Conservation (phyloP, 2,888 invertebrate genomes). For the Tryphoninae sp. region DNA sequence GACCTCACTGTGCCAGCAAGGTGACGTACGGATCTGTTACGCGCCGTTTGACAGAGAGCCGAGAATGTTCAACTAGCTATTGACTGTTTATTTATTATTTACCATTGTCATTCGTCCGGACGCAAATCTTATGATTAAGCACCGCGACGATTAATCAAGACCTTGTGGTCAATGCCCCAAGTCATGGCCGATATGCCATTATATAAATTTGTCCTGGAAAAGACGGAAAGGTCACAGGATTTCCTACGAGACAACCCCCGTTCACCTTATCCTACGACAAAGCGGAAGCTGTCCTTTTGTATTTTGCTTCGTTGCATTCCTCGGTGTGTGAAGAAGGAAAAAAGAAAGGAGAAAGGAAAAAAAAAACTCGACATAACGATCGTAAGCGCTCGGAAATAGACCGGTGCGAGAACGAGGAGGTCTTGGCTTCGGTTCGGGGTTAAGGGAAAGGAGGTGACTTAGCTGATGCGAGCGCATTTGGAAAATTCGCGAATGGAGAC, state of each 20-base stretch:
- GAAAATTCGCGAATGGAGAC: conserved; percentile 23
- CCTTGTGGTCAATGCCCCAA: conserved; percentile 46
- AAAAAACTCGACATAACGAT: neutral
- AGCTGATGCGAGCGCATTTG: conserved; percentile 40
- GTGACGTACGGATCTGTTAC: too few relatives aligned
- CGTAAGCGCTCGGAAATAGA: conserved; percentile 17
- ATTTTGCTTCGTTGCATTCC: conserved; percentile 26
- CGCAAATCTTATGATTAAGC: conserved; percentile 4
- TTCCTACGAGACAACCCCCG: conserved; percentile 46
- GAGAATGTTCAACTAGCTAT: too few relatives aligned
- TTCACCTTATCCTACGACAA: conserved; percentile 33
- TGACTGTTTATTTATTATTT: neutral
- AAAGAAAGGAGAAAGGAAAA: neutral
- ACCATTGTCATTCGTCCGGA: neutral
- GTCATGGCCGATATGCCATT: conserved; percentile 26
- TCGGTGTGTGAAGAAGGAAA: conserved; percentile 1
- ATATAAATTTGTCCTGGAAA: conserved; percentile 29
- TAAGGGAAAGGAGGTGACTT: conserved; percentile 18
- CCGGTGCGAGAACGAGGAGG: neutral
- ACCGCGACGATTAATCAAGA: conserved; percentile 24
- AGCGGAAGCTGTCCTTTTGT: conserved; percentile 15
- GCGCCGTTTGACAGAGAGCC: too few relatives aligned
- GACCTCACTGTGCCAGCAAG: too few relatives aligned
- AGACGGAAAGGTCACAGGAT: conserved; percentile 18
- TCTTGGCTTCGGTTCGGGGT: neutral